Conservation (phyloP, 2,888 invertebrate genomes). For the Chymomyza amoena region DNA sequence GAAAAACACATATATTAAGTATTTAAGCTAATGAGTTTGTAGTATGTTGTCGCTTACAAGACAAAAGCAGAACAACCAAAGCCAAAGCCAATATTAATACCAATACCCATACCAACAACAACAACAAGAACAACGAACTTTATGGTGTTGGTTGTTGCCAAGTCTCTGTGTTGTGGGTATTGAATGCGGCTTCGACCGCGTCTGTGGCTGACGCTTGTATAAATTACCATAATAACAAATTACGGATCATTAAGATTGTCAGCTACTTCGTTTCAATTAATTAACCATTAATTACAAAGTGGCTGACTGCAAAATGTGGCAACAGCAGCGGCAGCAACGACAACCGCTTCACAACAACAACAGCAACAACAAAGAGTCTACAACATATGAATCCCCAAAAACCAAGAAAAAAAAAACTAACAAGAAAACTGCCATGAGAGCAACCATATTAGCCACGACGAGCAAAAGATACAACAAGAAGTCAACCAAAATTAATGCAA, state of each 20-base stretch:
- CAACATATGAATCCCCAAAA: neutral
- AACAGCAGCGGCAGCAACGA: slow-evolving; percentile 17
- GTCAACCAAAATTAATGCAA: slow-evolving; percentile 70
- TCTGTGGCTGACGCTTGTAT: slow-evolving; percentile 52
- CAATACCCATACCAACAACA: no score
- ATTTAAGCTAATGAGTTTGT: slow-evolving; percentile 68
- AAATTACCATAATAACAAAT: slow-evolving; percentile 75
- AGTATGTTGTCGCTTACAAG: slow-evolving; percentile 69
- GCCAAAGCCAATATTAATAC: neutral
- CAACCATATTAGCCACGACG: slow-evolving; percentile 52
- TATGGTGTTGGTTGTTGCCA: slow-evolving; percentile 40
- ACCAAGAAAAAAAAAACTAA: slow-evolving; percentile 19
- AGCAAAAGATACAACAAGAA: slow-evolving; percentile 55
- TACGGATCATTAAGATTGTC: slow-evolving; percentile 75
- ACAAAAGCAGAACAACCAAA: slow-evolving; percentile 41
- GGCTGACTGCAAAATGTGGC: slow-evolving; percentile 65
- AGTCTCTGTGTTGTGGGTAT: slow-evolving; percentile 24
- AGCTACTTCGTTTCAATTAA: slow-evolving; percentile 75
- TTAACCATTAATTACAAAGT: slow-evolving; percentile 74
- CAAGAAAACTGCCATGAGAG: slow-evolving; percentile 35
- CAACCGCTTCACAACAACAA: slow-evolving; percentile 32
- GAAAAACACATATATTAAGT: neutral
- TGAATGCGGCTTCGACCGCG: neutral
- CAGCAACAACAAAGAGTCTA: slow-evolving; percentile 19
- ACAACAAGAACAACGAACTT: slow-evolving; percentile 28